Evolutionary conservation across 2,888 invertebrate species (phyloP), one percentile per base, ranked within the genome.

Genomic region (Rotaria socialis): DNA sequence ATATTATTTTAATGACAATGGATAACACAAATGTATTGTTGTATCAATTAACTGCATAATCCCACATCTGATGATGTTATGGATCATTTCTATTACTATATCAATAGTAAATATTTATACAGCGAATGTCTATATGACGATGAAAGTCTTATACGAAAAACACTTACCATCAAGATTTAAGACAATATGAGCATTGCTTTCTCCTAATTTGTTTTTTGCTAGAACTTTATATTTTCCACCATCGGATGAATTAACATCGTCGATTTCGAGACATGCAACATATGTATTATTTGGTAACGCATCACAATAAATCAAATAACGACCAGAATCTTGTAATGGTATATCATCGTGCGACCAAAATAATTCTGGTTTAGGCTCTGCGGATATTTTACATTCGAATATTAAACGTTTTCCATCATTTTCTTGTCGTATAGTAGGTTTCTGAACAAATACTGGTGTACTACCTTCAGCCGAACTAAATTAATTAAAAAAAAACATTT

Each of bases 341-440:
- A 94, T 94, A 91, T 94, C 95, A 87, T 92, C 92, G 88, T 92
- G 92, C 88, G 91, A 93, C 97, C 97, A 98, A 92, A 94, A 93
- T 90, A 97, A 93, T 90, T 94, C 94, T 90, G 97, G 97, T 93
- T 95, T 95, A 89, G 97, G 97, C 93, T 96, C 96, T 91, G 97
- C 97, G 91, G 96, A 96, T 92, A 97, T 95, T 93, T 96, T 94
- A 93, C 97, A 97, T 93, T 96, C 96, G 93, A 98, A 97, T 90
- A 95, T 94, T 91, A 98, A 95, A 93, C 94, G 95, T 92, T 94
- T 94, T 90, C 96, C 96, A 93, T 96, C 96, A 90, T 96, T 96
- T 90, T 96, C 95, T 93, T 97, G 97, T 93, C 95, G 94, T 92
- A 97, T 96, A 91, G 96, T 94, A 88, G 97, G 97, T 92, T 97